These are phyloP conservation scores for Sinonovacula constricta DNA, from an alignment of 1,140 invertebrate genomes.

Conservation along the genomic window DNA sequence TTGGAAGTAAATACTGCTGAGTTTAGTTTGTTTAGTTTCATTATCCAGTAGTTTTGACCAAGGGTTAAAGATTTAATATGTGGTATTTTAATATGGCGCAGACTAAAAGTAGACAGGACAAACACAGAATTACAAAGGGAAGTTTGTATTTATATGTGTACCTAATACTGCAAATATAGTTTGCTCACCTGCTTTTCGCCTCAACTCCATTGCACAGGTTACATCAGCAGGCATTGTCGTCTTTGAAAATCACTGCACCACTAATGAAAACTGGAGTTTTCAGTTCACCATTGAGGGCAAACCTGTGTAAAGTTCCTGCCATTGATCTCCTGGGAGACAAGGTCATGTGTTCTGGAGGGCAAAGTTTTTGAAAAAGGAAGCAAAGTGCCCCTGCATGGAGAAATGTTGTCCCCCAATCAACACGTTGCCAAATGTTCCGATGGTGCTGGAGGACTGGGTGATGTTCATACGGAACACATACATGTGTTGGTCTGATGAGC, in stretches of 20 bases:
- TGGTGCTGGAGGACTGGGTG: conserved; percentile 25
- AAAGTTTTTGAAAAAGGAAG: conserved; percentile 16
- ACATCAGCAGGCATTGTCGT: background rate
- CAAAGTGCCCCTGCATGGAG: conserved; percentile 29
- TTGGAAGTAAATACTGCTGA: too few relatives aligned
- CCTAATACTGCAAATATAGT: too few relatives aligned
- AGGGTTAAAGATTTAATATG: too few relatives aligned
- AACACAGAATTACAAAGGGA: too few relatives aligned
- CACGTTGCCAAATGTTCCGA: conserved; percentile 32
- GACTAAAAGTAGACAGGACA: too few relatives aligned
- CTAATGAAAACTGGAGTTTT: conserved; percentile 31
- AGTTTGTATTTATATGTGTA: too few relatives aligned
- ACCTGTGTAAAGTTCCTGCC: conserved; percentile 27
- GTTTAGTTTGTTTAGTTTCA: too few relatives aligned
- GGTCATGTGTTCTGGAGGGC: conserved; percentile 23
- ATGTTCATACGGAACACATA: conserved; percentile 40
- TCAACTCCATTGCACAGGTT: conserved; percentile 24
- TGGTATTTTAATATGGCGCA: too few relatives aligned
- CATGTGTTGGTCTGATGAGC: conserved; percentile 10
- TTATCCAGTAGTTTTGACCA: too few relatives aligned
- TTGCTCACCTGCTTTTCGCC: conserved; percentile 44
- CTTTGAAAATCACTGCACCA: conserved; percentile 38
- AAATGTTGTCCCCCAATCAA: conserved; percentile 9
- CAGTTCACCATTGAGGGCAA: conserved; percentile 34
- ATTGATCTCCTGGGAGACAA: conserved; percentile 1